Percentiles rank a stretch among this genome's conserved stretches.
Conservation (phyloP, 2,888 invertebrate genomes). For the Mylabris sibirica region DNA sequence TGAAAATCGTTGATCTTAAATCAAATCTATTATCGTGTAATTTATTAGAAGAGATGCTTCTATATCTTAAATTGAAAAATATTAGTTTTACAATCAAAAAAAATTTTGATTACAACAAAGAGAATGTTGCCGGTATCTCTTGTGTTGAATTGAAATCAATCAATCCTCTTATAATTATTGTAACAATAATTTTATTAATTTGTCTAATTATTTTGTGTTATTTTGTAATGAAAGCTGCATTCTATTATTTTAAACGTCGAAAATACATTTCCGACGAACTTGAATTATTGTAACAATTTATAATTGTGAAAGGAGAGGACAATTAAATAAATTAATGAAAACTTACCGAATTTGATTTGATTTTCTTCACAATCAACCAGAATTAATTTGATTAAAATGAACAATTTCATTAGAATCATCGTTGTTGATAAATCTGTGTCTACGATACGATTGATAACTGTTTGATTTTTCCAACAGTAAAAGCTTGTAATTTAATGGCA, state of each 20-base stretch:
- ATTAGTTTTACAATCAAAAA: slow-evolving; percentile 53
- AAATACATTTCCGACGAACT: slow-evolving; percentile 53
- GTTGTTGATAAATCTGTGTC: background rate
- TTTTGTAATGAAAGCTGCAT: slow-evolving; percentile 40
- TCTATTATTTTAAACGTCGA: slow-evolving; percentile 48
- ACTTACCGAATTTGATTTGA: slow-evolving; percentile 11
- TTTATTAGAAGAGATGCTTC: slow-evolving; percentile 50
- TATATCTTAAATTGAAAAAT: slow-evolving; percentile 48
- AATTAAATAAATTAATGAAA: background rate
- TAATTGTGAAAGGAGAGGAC: background rate
- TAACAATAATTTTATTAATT: slow-evolving; percentile 28
- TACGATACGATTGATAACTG: background rate
- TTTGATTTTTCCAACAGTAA: background rate
- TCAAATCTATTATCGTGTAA: slow-evolving; percentile 54
- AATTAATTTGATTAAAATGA: slow-evolving; percentile 12
- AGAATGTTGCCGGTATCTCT: slow-evolving; percentile 57
- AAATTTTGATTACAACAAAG: slow-evolving; percentile 47
- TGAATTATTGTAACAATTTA: slow-evolving; percentile 42
- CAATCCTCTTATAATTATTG: slow-evolving; percentile 28
- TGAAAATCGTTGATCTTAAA: slow-evolving; percentile 53
- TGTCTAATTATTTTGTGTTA: slow-evolving; percentile 33
- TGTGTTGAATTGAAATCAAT: slow-evolving; percentile 41
- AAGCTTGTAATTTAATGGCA: slow-evolving; percentile 27
- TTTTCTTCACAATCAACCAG: background rate
- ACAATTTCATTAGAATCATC: background rate